A percentile compares a stretch with the other conserved stretches of the same genome.
These are phyloP conservation scores for Dipodomys stephensi DNA, from an alignment of 2,113 vertebrate genomes.

Conservation along the genomic window DNA sequence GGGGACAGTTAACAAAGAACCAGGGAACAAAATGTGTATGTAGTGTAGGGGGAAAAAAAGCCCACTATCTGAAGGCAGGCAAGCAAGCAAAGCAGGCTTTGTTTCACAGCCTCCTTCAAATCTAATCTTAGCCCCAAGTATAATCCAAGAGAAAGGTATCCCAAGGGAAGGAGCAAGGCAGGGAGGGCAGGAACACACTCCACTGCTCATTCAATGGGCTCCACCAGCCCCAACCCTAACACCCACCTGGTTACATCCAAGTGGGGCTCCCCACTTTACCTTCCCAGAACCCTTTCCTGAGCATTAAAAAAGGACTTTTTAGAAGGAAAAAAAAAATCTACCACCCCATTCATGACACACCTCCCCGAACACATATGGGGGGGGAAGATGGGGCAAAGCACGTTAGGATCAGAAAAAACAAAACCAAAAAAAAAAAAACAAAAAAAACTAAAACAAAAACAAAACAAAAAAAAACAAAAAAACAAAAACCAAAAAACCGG, in stretches of 20 bases:
- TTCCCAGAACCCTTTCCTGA: constrained; percentile 53
- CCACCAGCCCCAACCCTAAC: background rate
- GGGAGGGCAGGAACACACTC: background rate
- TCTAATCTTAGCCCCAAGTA: background rate
- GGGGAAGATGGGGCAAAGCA: constrained; percentile 61
- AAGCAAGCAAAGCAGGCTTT: constrained; percentile 17
- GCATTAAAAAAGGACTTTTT: constrained; percentile 5
- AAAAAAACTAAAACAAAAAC: too few relatives aligned
- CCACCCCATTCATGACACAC: constrained; percentile 71
- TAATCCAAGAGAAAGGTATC: background rate
- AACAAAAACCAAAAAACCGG: too few relatives aligned
- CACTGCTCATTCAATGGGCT: background rate
- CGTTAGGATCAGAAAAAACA: constrained; percentile 81
- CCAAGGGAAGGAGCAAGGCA: background rate
- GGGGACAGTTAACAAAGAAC: background rate
- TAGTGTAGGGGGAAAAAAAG: background rate
- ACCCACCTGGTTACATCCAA: background rate
- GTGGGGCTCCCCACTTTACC: constrained; percentile 11
- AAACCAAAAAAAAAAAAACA: constrained; percentile 69
- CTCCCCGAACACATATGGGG: constrained; percentile 69
- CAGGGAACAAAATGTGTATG: background rate
- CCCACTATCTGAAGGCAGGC: background rate
- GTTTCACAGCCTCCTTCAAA: constrained; percentile 21
- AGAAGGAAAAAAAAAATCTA: constrained; percentile 58
- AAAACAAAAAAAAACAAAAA: too few relatives aligned